These are phyloP conservation scores for Spodoptera litura DNA, from an alignment of 1,140 invertebrate genomes.

Conservation along the genomic window DNA sequence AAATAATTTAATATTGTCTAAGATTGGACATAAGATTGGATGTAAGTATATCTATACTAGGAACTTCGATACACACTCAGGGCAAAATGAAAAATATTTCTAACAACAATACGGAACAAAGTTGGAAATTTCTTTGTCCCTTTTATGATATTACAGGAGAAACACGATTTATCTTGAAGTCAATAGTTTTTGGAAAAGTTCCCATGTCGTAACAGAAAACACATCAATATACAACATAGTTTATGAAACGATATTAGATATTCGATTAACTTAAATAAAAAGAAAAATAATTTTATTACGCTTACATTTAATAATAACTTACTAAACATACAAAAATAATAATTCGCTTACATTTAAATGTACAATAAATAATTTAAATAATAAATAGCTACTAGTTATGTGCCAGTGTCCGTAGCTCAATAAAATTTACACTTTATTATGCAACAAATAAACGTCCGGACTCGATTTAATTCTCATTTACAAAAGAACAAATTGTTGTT, in stretches of 20 bases:
- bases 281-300: too few species aligned
- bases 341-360: too few species aligned
- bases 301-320: too few species aligned
- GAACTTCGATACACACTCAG: neutral
- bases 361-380: neutral
- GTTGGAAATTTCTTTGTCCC: slow-evolving; percentile 11
- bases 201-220: neutral
- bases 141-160: slow-evolving; percentile 29
- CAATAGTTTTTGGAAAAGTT: slow-evolving; percentile 22
- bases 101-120: slow-evolving; percentile 27
- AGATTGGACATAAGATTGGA: neutral
- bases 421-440: slow-evolving; percentile 7
- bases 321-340: too few species aligned
- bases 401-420: slow-evolving; percentile 3
- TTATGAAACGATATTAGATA: too few species aligned
- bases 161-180: slow-evolving; percentile 21
- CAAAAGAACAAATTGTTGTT: slow-evolving; percentile 32
- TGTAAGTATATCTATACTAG: neutral
- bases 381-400: neutral
- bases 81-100: slow-evolving; percentile 30
- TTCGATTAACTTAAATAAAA: too few species aligned
- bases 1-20: slow-evolving; percentile 15
- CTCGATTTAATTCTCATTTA: slow-evolving; percentile 36
- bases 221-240: neutral
- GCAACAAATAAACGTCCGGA: slow-evolving; percentile 1